Evolutionary conservation across 2,888 invertebrate species (phyloP).

Genomic region (Tachystola acroxantha): DNA sequence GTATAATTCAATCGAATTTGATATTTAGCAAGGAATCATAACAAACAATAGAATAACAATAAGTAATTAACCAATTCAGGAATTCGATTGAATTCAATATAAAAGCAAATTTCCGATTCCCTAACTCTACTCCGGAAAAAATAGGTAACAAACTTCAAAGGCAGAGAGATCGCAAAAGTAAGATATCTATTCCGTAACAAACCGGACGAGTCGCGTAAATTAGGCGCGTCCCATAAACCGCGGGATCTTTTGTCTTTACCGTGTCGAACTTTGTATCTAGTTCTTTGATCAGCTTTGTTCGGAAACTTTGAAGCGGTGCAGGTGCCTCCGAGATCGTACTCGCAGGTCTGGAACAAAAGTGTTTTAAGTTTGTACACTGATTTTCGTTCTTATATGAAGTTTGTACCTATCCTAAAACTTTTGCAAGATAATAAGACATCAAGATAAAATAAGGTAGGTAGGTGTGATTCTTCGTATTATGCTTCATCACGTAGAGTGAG

Average conservation of each 20-base stretch:
- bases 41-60: too few relatives aligned
- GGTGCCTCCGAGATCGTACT: constrained; percentile 27
- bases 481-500: too few relatives aligned
- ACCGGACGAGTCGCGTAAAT: constrained; percentile 21
- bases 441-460: too few relatives aligned
- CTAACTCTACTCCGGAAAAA: too few relatives aligned
- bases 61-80: too few relatives aligned
- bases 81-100: too few relatives aligned
- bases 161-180: constrained; percentile 10
- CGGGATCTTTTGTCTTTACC: constrained; percentile 26
- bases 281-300: constrained; percentile 37
- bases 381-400: constrained; percentile 4
- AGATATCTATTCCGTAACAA: constrained; percentile 13
- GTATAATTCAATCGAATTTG: too few relatives aligned
- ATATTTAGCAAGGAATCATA: too few relatives aligned
- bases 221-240: constrained; percentile 9
- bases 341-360: constrained; percentile 16
- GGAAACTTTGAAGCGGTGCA: constrained; percentile 41
- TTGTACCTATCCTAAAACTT: too few relatives aligned
- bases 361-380: constrained; percentile 21
- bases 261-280: constrained; percentile 31
- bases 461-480: too few relatives aligned
- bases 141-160: neutral
- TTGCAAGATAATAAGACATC: too few relatives aligned
- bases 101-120: neutral